Conservation (phyloP, 2,888 invertebrate species). For the Drosophila affinis region DNA sequence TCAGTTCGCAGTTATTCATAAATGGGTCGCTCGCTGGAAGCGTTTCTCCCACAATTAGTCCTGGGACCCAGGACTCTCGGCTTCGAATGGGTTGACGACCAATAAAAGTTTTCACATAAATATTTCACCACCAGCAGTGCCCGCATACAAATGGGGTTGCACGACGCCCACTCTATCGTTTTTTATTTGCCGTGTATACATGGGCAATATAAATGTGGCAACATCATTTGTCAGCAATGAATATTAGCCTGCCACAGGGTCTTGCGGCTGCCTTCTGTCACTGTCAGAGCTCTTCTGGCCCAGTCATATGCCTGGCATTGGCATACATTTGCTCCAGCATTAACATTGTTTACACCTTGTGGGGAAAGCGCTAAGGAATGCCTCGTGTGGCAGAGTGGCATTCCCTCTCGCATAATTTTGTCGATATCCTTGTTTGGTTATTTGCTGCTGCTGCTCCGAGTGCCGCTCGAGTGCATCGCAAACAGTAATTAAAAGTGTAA, state of each 20-base stretch:
- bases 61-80: constrained; percentile 18
- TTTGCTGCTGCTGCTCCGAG: constrained; percentile 49
- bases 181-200: constrained; percentile 46
- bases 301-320: constrained; percentile 51
- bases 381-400: constrained; percentile 7
- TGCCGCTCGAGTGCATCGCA: constrained; percentile 71
- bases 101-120: constrained; percentile 68
- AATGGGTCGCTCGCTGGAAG: constrained; percentile 27
- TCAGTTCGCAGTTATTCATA: constrained; percentile 69
- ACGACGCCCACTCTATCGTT: no score
- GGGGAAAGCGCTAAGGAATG: constrained; percentile 44
- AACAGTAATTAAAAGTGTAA: constrained; percentile 79
- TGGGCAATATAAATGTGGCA: constrained; percentile 32
- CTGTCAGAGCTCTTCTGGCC: not conserved
- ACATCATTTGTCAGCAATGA: constrained; percentile 27
- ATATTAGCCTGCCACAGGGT: not conserved
- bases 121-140: constrained; percentile 40
- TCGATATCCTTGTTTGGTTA: constrained; percentile 66
- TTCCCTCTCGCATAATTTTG: constrained; percentile 49
- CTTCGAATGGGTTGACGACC: constrained; percentile 48
- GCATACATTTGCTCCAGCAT: constrained; percentile 31
- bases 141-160: constrained; percentile 16
- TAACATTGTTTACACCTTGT: constrained; percentile 59
- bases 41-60: constrained; percentile 42
- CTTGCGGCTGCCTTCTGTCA: not conserved